Evolutionary conservation across 2,888 invertebrate species (phyloP), one percentile per base, ranked within the genome.

Genomic region (Phyto melanocephala): DNA sequence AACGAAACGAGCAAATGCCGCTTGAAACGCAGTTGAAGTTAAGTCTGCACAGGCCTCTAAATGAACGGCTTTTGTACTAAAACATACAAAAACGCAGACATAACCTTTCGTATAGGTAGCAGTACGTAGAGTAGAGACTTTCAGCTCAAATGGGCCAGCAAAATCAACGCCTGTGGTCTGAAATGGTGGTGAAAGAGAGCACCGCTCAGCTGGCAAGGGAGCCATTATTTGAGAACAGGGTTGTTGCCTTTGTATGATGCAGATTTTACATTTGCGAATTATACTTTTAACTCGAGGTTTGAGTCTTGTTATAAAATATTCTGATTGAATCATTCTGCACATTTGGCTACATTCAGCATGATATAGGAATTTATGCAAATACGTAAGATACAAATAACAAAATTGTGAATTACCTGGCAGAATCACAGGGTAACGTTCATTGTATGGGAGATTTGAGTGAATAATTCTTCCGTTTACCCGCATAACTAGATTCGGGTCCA

Each of bases 131-230:
- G 33, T 13, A 0, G 63, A 47, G 0, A n/a, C 7, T 63, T 33
- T 63, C 0, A 78, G 15, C 5, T 63, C 70, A 40, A 71, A 70
- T 2, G 63, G 54, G 8, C 54, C 68, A 1, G 70, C 52, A 35
- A 62, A 77, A 15, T 70, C 70, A 2, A 71, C 24, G 0, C 63
- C 71, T 5, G 60, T 47, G 0, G 6, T 13, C 2, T 56, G 15
- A 50, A 75, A 75, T 0, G 75, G 47, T 0, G 47, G n/a, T n/a
- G 58, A 42, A 1, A 75, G 8, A n/a, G 7, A 37, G 4, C 58
- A 58, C 15, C 50, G 13, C 11, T 65, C 65, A 0, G 13, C 5
- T n/a, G n/a, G n/a, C n/a, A n/a, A n/a, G n/a, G 0, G 47, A n/a
- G n/a, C n/a, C n/a, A n/a, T n/a, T n/a, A n/a, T n/a, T n/a, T n/a